Percentiles rank a stretch among this genome's conserved stretches.
Evolutionary conservation across 2,888 invertebrate species (phyloP).

Genomic region (Choreutis nemorana): DNA sequence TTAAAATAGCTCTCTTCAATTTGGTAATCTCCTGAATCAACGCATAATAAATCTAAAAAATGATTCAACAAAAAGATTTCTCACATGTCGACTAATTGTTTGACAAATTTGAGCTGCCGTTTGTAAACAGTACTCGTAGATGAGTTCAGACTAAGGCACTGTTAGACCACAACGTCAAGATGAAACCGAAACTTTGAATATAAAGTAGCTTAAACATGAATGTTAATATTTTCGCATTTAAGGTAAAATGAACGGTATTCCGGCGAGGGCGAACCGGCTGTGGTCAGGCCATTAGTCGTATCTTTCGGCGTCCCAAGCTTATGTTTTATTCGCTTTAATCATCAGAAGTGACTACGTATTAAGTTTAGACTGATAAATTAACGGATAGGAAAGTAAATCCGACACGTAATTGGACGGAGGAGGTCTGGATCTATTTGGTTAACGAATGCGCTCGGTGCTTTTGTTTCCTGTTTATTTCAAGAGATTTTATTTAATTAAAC

Average conservation of each 20-base stretch:
- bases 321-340: constrained; percentile 33
- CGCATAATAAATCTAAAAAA: no score
- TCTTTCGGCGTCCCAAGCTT: constrained; percentile 15
- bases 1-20: no score
- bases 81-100: no score
- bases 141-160: no score
- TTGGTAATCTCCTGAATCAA: no score
- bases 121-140: no score
- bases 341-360: constrained; percentile 27
- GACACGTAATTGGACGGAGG: constrained; percentile 23
- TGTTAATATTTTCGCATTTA: not conserved
- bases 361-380: constrained; percentile 30
- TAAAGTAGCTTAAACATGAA: no score
- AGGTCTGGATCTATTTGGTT: constrained; percentile 16
- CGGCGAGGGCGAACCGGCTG: constrained; percentile 16
- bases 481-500: no score
- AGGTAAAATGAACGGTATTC: constrained; percentile 13
- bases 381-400: constrained; percentile 23
- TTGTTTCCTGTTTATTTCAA: constrained; percentile 14
- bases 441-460: constrained; percentile 13
- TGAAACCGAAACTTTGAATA: no score
- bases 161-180: no score
- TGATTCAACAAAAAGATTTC: no score
- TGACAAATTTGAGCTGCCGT: no score
- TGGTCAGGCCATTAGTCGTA: constrained; percentile 9